phyloP scores from a whole-genome alignment of 2,113 vertebrate genomes.

The Pseudonaja textilis region DNA sequence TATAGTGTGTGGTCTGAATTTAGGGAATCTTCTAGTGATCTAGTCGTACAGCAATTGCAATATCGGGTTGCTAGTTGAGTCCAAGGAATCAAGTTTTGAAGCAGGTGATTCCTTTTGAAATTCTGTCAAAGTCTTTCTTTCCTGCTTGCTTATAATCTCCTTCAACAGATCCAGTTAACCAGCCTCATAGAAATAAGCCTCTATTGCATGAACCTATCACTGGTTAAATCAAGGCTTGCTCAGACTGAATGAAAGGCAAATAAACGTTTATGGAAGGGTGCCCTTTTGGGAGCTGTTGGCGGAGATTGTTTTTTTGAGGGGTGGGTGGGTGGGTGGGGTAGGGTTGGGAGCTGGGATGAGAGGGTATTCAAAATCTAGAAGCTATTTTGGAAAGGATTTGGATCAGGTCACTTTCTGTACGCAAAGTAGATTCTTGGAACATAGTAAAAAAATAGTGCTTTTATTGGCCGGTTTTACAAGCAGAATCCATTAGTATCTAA shows the following conservation, averaged over 20 bases:
- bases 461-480: conserved; percentile 72
- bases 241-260: conserved; percentile 26
- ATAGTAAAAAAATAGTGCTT: conserved; percentile 70
- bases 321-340: neutral
- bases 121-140: too few species aligned
- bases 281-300: conserved; percentile 28
- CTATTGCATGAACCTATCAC: conserved; percentile 5
- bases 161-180: neutral
- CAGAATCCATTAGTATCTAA: conserved; percentile 60
- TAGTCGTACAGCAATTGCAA: neutral
- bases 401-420: neutral
- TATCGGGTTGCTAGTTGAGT: neutral
- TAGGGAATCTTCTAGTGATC: neutral
- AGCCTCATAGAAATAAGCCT: neutral
- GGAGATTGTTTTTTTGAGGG: conserved; percentile 7
- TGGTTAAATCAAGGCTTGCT: conserved; percentile 42
- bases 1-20: neutral
- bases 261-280: conserved; percentile 9
- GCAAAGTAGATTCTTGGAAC: conserved; percentile 67
- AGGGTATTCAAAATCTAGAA: neutral
- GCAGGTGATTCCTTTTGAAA: neutral
- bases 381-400: conserved; percentile 40
- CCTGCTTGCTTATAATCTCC: conserved; percentile 11
- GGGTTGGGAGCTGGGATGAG: neutral
- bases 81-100: neutral